Percentiles rank a stretch among this genome's conserved stretches.
Evolutionary conservation across 2,797 vertebrate genomes (phyloP).

Genomic region (Sebastes goodei): DNA sequence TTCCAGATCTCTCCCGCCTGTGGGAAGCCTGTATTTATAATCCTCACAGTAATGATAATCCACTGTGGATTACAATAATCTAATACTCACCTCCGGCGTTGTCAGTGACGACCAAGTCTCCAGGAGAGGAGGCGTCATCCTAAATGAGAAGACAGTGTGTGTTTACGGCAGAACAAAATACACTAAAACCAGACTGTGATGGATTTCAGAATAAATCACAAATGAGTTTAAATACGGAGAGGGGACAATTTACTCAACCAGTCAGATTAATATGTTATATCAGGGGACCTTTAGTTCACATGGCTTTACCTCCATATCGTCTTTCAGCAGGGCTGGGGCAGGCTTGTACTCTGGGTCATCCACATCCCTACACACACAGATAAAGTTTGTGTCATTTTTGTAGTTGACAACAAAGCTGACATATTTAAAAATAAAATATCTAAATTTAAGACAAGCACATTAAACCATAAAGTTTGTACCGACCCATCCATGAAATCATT

Average conservation of each 20-base stretch:
- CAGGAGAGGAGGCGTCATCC: constrained; percentile 97
- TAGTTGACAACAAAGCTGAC: neutral
- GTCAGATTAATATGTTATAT: constrained; percentile 2
- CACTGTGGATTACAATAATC: constrained; percentile 29
- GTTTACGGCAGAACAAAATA: constrained; percentile 13
- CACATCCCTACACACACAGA: constrained; percentile 86
- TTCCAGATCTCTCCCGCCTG: neutral
- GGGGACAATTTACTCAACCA: neutral
- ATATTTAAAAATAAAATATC: neutral
- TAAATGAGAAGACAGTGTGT: constrained; percentile 54
- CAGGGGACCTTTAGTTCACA: neutral
- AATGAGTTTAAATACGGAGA: neutral
- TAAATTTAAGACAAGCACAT: neutral
- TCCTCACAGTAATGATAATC: constrained; percentile 13
- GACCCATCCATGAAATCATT: constrained; percentile 98
- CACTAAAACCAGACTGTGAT: neutral
- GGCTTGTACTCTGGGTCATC: constrained; percentile 99
- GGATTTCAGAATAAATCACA: neutral
- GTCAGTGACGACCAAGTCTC: constrained; percentile 94
- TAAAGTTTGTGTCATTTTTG: neutral
- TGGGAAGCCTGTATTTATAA: neutral
- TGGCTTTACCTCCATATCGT: constrained; percentile 93
- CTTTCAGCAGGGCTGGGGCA: constrained; percentile 94
- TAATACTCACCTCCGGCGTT: constrained; percentile 84
- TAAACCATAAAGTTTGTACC: constrained; percentile 41